Conservation (phyloP, 1,140 invertebrate genomes). For the Zaprionus africanus region DNA sequence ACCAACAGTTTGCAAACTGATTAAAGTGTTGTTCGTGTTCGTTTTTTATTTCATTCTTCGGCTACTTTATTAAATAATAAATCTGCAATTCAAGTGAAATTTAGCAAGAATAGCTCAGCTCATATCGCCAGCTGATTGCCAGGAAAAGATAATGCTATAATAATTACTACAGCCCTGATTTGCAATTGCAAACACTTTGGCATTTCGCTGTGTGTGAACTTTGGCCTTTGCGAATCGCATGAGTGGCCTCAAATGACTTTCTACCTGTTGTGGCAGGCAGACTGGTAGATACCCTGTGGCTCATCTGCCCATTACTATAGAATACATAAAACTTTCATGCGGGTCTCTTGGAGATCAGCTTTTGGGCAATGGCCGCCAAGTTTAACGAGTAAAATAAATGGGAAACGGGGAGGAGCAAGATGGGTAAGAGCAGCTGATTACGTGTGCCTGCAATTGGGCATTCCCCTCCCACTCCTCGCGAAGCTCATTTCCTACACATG, state of each 20-base stretch:
- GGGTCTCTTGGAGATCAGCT: not conserved
- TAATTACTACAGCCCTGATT: conserved; percentile 1
- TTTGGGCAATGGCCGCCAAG: not conserved
- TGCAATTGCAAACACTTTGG: not conserved
- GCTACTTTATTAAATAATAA: conserved; percentile 2
- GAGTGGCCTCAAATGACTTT: not conserved
- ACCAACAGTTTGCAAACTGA: conserved; percentile 25
- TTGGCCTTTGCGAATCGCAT: conserved; percentile 7
- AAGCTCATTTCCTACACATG: conserved; percentile 13
- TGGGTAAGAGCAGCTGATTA: conserved; percentile 43
- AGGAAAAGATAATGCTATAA: not conserved
- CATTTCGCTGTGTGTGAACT: conserved; percentile 18
- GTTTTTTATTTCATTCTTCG: not conserved
- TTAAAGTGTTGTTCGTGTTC: conserved; percentile 14
- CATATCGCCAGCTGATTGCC: not conserved
- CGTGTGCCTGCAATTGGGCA: conserved; percentile 42
- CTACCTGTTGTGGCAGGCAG: not conserved
- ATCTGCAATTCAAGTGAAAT: conserved; percentile 1
- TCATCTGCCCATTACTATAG: not conserved
- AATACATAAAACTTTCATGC: not conserved
- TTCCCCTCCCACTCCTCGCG: conserved; percentile 12
- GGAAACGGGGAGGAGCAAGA: not conserved
- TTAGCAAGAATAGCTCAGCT: not conserved
- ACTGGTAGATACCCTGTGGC: not conserved
- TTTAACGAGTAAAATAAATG: conserved; percentile 11